Evolutionary conservation across 2,797 vertebrate species (phyloP), one percentile per base, ranked within the genome.

Genomic region (Anguilla anguilla): DNA sequence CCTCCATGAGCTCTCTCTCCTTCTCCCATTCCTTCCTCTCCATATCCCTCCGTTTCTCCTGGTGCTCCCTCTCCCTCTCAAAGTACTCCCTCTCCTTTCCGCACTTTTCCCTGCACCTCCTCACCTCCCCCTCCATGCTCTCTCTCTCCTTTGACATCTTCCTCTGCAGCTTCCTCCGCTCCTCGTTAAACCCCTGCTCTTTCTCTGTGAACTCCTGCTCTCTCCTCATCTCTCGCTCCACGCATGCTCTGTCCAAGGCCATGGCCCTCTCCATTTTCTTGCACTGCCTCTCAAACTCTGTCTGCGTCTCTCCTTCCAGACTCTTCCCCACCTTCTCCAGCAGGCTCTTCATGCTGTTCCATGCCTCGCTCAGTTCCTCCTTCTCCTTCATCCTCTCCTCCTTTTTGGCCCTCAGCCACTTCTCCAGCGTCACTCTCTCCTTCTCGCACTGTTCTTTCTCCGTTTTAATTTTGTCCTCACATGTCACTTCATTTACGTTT

Each of bases 11-110:
- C 64, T 69, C 64, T 69, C 64, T 69, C 64, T 69, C 64, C 57
- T 59, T 59, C 57, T 59, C 57, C 57, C 57, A 59, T 59, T 59
- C 57, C 15, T 59, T 59, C 57, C 64, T 69, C 64, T 69, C 64
- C n/a, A 28, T 10, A 28, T 69, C 15, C 22, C 64, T 28, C 64
- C 25, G n/a, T 7, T 28, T 69, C 64, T 69, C 64, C 64, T 7
- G 64, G 64, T 69, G 64, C 64, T 69, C 64, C 64, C 64, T 69
- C 64, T 69, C 64, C 64, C 25, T 69, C 64, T 69, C 64, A n/a
- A 69, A 28, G 64, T 69, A 69, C 6, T 69, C 64, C n/a, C 64
- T 9, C n/a, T 69, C 64, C 25, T n/a, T 28, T 25, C 64, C n/a
- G n/a, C n/a, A 28, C 64, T 69, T 69, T 1, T 69, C 64, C 64